Conservation (phyloP, 2,797 vertebrate genomes). For the Neomorphus geoffroyi region DNA sequence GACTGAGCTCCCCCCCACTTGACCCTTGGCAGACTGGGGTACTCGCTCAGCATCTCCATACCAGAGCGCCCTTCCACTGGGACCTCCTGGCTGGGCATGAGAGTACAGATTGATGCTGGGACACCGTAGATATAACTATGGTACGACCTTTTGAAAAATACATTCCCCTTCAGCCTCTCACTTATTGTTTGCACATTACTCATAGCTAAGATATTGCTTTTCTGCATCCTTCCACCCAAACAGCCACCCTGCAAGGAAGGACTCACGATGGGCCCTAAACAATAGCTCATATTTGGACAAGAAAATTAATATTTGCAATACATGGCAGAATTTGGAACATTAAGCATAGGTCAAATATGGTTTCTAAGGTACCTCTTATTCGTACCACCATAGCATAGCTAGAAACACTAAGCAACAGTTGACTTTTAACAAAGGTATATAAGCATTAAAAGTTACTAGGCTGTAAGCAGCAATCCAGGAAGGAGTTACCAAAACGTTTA, state of each 20-base stretch:
- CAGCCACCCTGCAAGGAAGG: background rate
- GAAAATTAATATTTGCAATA: background rate
- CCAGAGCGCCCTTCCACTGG: background rate
- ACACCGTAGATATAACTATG: background rate
- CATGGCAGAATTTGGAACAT: rapidly evolving
- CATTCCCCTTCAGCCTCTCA: background rate
- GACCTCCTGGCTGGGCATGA: background rate
- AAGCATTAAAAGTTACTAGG: background rate
- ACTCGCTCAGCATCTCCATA: background rate
- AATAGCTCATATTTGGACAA: background rate
- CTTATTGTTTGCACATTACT: background rate
- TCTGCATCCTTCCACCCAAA: background rate
- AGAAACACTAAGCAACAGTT: background rate
- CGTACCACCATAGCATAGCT: background rate
- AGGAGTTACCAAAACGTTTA: background rate
- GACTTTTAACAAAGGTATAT: background rate
- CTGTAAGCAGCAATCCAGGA: background rate
- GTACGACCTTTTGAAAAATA: background rate
- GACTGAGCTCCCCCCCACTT: background rate
- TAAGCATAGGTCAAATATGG: background rate
- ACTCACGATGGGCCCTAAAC: background rate
- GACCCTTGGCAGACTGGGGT: background rate
- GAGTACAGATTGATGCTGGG: background rate
- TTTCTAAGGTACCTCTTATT: background rate
- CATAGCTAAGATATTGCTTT: background rate